These are phyloP conservation scores for Xenops minutus DNA, from an alignment of 2,797 vertebrate genomes.

Conservation along the genomic window DNA sequence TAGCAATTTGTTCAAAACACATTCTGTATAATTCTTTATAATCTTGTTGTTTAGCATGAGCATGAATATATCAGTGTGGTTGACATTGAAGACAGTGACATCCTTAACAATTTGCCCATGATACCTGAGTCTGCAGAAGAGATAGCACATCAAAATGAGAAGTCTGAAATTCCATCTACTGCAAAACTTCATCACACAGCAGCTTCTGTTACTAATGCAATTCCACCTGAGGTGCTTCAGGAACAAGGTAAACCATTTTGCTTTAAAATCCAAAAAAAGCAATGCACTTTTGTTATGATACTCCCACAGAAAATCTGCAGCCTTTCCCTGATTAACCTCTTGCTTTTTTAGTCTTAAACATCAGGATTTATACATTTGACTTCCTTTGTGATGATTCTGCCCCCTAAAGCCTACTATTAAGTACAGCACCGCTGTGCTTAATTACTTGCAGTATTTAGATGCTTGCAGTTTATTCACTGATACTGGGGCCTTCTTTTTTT, in stretches of 20 bases:
- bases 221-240: background rate
- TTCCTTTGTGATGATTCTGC: background rate
- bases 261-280: background rate
- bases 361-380: background rate
- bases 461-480: background rate
- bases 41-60: conserved; percentile 44
- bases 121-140: conserved; percentile 6
- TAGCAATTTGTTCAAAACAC: background rate
- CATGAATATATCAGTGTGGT: conserved; percentile 80
- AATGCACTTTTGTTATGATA: background rate
- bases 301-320: background rate
- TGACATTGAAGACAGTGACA: conserved; percentile 80
- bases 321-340: background rate
- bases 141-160: background rate
- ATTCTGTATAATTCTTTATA: background rate
- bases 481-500: background rate
- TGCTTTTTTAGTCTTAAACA: background rate
- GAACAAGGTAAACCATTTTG: conserved; percentile 42
- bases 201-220: conserved; percentile 64
- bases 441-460: background rate
- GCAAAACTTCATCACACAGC: conserved; percentile 76
- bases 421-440: background rate
- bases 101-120: conserved; percentile 66
- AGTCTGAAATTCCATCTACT: conserved; percentile 64
- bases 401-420: background rate